phyloP scores from a whole-genome alignment of 2,888 invertebrate genomes.

The Adelphocoris suturalis region DNA sequence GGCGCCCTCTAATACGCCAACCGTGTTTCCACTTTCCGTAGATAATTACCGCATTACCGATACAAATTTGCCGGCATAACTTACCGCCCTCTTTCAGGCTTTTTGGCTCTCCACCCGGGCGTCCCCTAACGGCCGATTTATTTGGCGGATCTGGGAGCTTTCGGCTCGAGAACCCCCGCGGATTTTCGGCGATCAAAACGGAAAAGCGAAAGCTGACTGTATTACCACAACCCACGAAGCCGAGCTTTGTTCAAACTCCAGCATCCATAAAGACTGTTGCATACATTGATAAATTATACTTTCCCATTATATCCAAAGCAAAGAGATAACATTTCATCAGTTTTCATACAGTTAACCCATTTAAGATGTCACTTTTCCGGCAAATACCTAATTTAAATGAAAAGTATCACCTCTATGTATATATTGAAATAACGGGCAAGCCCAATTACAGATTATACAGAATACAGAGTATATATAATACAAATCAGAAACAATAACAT shows the following conservation, averaged over 20 bases:
- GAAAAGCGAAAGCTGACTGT: no score
- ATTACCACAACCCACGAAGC: neutral
- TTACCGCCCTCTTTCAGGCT: conserved; percentile 23
- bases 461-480: no score
- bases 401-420: no score
- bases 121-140: neutral
- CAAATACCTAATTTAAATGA: no score
- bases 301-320: no score
- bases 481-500: no score
- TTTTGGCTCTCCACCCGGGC: neutral
- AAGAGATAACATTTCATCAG: no score
- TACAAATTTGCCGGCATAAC: conserved; percentile 58
- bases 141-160: neutral
- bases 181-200: neutral
- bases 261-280: neutral
- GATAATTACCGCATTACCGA: conserved; percentile 63
- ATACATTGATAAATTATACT: no score
- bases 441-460: no score
- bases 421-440: no score
- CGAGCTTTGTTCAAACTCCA: neutral
- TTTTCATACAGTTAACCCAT: no score
- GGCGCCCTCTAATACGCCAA: conserved; percentile 32
- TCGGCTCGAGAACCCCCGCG: neutral
- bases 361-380: no score
- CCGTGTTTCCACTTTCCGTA: conserved; percentile 58